These are phyloP conservation scores for Palaemon carinicauda DNA, from an alignment of 1,140 invertebrate species.

Conservation along the genomic window DNA sequence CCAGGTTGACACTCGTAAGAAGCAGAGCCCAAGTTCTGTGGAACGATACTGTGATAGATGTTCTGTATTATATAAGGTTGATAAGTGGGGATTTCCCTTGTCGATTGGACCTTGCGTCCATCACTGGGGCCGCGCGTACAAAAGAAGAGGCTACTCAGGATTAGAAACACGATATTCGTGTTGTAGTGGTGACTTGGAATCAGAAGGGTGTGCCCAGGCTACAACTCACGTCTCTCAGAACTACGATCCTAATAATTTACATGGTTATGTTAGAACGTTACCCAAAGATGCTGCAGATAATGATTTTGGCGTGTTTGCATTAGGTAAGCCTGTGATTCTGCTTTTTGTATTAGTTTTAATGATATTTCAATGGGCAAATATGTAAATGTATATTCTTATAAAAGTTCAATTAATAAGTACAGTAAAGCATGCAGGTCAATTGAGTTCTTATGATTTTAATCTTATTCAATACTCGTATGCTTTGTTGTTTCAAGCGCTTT, in stretches of 20 bases:
- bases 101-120: conserved; percentile 84
- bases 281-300: conserved; percentile 63
- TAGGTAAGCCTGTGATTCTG: conserved; percentile 78
- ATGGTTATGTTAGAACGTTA: conserved; percentile 81
- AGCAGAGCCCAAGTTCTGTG: conserved; percentile 50
- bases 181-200: conserved; percentile 75
- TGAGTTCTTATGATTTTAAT: too few species aligned
- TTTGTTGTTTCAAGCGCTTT: too few species aligned
- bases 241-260: conserved; percentile 76
- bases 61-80: conserved; percentile 79
- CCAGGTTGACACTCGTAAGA: conserved; percentile 46
- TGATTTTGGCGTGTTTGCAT: conserved; percentile 78
- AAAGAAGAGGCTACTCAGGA: conserved; percentile 72
- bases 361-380: too few species aligned
- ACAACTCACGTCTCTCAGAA: conserved; percentile 82
- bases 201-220: conserved; percentile 82
- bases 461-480: too few species aligned
- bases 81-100: conserved; percentile 77
- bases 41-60: conserved; percentile 77
- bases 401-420: too few species aligned
- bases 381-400: too few species aligned
- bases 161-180: conserved; percentile 68
- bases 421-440: too few species aligned
- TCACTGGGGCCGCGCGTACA: conserved; percentile 87
- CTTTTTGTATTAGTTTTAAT: background rate